Conservation (phyloP, 2,888 invertebrate species). For the Pollenia griseotomentosa region DNA sequence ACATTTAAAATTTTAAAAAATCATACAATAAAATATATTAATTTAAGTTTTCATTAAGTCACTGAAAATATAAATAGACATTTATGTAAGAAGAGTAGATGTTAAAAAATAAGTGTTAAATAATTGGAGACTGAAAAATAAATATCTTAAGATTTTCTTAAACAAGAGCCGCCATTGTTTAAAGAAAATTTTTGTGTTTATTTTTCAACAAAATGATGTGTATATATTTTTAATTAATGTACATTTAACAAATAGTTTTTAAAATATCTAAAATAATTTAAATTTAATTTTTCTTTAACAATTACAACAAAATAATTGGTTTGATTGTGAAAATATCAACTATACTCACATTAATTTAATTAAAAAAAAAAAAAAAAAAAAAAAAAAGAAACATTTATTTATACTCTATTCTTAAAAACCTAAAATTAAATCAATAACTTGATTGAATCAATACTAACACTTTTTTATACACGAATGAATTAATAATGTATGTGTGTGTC, state of each 20-base stretch:
- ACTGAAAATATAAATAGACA: constrained; percentile 56
- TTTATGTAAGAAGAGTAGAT: constrained; percentile 44
- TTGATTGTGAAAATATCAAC: constrained; percentile 66
- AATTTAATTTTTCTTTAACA: constrained; percentile 69
- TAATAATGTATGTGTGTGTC: constrained; percentile 43
- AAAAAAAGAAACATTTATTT: constrained; percentile 32
- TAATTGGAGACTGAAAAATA: constrained; percentile 45
- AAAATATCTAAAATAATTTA: constrained; percentile 42
- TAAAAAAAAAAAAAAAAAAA: constrained; percentile 3
- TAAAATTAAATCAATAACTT: constrained; percentile 15
- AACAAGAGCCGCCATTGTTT: constrained; percentile 71
- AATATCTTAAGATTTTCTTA: constrained; percentile 48
- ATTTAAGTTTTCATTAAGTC: constrained; percentile 57
- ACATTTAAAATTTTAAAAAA: constrained; percentile 50
- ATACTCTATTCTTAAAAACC: constrained; percentile 35
- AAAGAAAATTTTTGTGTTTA: constrained; percentile 44
- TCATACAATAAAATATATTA: constrained; percentile 19
- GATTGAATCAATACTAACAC: constrained; percentile 35
- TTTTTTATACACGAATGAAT: constrained; percentile 47
- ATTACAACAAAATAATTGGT: constrained; percentile 70
- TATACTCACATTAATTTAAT: constrained; percentile 61
- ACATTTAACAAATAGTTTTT: constrained; percentile 42
- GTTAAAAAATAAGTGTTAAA: constrained; percentile 58
- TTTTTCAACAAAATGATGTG: constrained; percentile 42
- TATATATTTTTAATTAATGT: constrained; percentile 69